A percentile compares a stretch with the other conserved stretches of the same genome.
Conservation (phyloP, 2,888 invertebrate genomes). For the Hydrotaea diabolus region DNA sequence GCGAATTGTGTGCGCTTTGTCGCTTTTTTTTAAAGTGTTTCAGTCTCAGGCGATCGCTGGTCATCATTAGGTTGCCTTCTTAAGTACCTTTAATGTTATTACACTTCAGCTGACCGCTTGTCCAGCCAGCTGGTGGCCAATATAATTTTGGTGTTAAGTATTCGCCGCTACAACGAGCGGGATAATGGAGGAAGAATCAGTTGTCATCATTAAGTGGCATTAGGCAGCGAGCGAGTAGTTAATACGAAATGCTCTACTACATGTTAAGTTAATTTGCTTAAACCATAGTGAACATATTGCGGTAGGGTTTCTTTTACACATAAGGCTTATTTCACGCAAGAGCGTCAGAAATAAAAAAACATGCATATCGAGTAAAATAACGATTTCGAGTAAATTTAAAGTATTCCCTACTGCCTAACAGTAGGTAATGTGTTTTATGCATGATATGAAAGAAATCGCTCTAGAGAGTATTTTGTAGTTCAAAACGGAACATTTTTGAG, state of each 20-base stretch:
- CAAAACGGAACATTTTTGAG: too few relatives aligned
- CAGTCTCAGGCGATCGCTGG: background rate
- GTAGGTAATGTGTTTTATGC: too few relatives aligned
- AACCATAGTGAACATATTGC: background rate
- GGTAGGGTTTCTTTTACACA: too few relatives aligned
- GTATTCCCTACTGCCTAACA: too few relatives aligned
- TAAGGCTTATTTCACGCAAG: too few relatives aligned
- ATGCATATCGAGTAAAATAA: too few relatives aligned
- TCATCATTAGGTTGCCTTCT: constrained; percentile 8
- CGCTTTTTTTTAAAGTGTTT: background rate
- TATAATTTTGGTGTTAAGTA: constrained; percentile 19
- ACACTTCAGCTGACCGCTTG: background rate
- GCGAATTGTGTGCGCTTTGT: background rate
- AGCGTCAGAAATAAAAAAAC: too few relatives aligned
- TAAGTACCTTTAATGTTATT: constrained; percentile 26
- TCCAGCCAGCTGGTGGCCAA: constrained; percentile 18
- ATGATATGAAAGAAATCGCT: too few relatives aligned
- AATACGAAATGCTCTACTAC: background rate
- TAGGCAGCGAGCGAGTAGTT: background rate
- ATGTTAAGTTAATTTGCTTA: background rate
- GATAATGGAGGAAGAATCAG: background rate
- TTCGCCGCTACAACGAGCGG: background rate
- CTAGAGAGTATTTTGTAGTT: too few relatives aligned
- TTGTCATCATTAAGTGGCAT: background rate
- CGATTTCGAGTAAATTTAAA: too few relatives aligned